phyloP scores from a whole-genome alignment of 1,140 invertebrate species.

The Plodia interpunctella region DNA sequence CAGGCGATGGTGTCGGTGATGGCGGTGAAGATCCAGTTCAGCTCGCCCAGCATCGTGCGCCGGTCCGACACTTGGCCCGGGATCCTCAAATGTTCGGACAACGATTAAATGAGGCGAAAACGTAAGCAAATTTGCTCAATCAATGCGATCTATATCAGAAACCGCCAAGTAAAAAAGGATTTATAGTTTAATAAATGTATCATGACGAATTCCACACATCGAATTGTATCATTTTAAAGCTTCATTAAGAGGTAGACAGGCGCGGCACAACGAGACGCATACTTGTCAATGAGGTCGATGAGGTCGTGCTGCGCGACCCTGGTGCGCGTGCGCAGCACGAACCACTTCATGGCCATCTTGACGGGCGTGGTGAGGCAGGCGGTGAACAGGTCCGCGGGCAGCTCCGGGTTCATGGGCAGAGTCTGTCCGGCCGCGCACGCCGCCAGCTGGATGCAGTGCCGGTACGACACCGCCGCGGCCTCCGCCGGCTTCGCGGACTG shows the following conservation, averaged over 20 bases:
- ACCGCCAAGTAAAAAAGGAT: too few species aligned
- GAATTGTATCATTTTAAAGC: too few species aligned
- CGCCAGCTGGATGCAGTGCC: conserved; percentile 97
- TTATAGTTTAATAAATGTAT: too few species aligned
- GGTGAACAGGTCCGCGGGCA: conserved; percentile 99
- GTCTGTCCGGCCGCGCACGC: conserved; percentile 95
- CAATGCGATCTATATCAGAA: too few species aligned
- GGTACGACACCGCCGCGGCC: conserved; percentile 79
- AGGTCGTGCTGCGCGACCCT: conserved; percentile 89
- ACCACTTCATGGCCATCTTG: conserved; percentile 97
- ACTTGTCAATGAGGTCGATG: conserved; percentile 94
- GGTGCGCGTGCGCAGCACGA: conserved; percentile 90
- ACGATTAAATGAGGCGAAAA: neutral
- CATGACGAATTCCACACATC: too few species aligned
- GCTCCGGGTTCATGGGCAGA: conserved; percentile 97
- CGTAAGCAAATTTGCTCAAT: too few species aligned
- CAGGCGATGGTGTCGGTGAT: conserved; percentile 99
- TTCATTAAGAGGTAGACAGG: too few species aligned
- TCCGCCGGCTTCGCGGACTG: conserved; percentile 8
- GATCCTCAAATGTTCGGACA: conserved; percentile 80
- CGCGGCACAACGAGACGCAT: conserved; percentile 61
- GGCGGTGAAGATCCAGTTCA: conserved; percentile 99
- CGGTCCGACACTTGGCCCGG: conserved; percentile 96
- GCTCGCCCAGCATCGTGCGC: conserved; percentile 97
- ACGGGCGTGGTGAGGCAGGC: conserved; percentile 98